Base-by-base conservation (phyloP, 2,888 invertebrate genomes). In the Aphrophora alni region DNA sequence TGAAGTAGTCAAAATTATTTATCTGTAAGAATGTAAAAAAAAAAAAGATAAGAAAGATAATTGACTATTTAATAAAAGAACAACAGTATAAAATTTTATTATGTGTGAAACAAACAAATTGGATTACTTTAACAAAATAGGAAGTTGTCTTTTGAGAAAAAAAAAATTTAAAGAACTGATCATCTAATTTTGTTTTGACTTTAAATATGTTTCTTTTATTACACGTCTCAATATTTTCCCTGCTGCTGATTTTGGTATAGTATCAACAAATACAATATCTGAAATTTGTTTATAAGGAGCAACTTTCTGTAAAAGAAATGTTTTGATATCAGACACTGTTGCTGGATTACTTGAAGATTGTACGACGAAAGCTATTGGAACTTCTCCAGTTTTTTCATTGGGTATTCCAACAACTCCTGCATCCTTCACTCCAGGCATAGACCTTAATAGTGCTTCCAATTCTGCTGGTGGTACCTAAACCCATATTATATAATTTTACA, bases 391-490 rank as follows among this genome's bases (percentile, higher is more conserved):
- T 25, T 92, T 86, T 0, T 91, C 89, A 86, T 95, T 92, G 0
- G 93, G 92, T 25, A 94, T 89, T 0, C 95, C 95, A 14, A 95
- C 92, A 0, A 96, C 95, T 25, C 59, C 59, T 3, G 59, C 59
- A 59, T 59, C 97, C 14, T 90, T 87, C 0, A 98, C 91, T 28
- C 91, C 91, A 0, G 95, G 94, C 88, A 95, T 94, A 69, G 91
- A 90, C 81, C 94, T 90, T 0, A 96, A 86, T 7, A 96, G 87
- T 84, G 92, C 93, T 88, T 97, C 96, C 81, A 96, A 88, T 89
- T 97, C 96, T 0, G 96, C 95, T 27, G 96, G 96, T 0, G 96
- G 94, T 38, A 96, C 96, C 95, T 95, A 86, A 14, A 44, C 59
- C 12, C 59, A 21, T 21, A 33, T 33, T 33, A 33, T 8, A 33